phyloP scores from a whole-genome alignment of 2,888 invertebrate species.

The Melinaea menophilus region DNA sequence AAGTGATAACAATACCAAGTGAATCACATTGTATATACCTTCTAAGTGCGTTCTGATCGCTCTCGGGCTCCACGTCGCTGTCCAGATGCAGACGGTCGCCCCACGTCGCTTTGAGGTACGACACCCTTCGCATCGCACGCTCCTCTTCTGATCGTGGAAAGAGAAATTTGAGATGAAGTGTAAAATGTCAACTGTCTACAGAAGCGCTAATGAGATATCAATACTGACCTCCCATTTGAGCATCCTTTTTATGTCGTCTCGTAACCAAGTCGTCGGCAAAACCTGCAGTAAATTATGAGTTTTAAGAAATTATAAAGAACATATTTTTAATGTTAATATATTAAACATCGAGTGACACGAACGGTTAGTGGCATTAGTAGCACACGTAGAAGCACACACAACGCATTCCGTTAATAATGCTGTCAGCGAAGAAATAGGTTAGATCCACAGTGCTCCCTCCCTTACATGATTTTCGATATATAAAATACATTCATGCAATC shows the following conservation, averaged over 20 bases:
- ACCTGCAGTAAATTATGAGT: slow-evolving; percentile 48
- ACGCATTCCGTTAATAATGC: slow-evolving; percentile 59
- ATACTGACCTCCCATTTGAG: slow-evolving; percentile 71
- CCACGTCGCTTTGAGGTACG: slow-evolving; percentile 96
- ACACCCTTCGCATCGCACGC: slow-evolving; percentile 90
- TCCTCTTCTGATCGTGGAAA: slow-evolving; percentile 85
- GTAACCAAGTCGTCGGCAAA: slow-evolving; percentile 76
- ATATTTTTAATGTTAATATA: slow-evolving; percentile 32
- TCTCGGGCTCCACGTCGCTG: slow-evolving; percentile 80
- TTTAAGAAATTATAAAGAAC: slow-evolving; percentile 7
- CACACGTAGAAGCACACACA: slow-evolving; percentile 70
- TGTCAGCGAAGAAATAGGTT: slow-evolving; percentile 47
- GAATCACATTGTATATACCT: slow-evolving; percentile 69
- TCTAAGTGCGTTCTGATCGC: slow-evolving; percentile 79
- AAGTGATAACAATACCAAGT: slow-evolving; percentile 15
- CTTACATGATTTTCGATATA: slow-evolving; percentile 20
- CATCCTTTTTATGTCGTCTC: slow-evolving; percentile 74
- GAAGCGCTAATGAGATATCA: background rate
- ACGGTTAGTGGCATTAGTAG: slow-evolving; percentile 61
- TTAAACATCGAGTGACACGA: slow-evolving; percentile 48
- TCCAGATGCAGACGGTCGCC: slow-evolving; percentile 86
- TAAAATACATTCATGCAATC: background rate
- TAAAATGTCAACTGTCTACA: background rate
- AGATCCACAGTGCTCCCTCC: slow-evolving; percentile 48
- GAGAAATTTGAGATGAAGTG: slow-evolving; percentile 1